These are phyloP conservation scores for Agelaius tricolor DNA, from an alignment of 2,113 vertebrate species.

Conservation along the genomic window DNA sequence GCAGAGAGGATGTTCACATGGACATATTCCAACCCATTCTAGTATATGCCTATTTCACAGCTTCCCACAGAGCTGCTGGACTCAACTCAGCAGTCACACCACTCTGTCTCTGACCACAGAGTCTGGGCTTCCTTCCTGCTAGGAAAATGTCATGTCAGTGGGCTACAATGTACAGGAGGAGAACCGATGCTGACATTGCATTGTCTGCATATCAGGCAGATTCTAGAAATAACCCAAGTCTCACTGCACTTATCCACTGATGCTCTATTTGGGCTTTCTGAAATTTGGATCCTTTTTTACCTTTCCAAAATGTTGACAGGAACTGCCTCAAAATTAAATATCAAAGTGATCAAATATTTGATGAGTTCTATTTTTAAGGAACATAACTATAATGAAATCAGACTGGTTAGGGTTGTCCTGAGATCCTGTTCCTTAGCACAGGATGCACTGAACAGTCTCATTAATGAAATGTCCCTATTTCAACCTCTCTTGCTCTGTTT, in stretches of 20 bases:
- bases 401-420: not conserved
- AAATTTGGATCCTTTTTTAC: not conserved
- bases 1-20: not conserved
- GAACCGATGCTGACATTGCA: not conserved
- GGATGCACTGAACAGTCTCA: not conserved
- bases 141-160: not conserved
- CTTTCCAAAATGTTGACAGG: not conserved
- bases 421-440: not conserved
- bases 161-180: not conserved
- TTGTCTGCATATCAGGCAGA: too few relatives aligned
- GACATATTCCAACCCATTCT: not conserved
- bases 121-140: not conserved
- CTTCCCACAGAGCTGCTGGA: not conserved
- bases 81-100: not conserved
- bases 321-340: not conserved
- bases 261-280: not conserved
- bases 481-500: not conserved
- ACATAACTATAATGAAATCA: not conserved
- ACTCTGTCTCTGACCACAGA: not conserved
- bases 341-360: not conserved
- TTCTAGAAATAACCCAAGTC: not conserved
- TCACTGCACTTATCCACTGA: not conserved
- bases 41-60: not conserved
- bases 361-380: not conserved
- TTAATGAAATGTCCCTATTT: not conserved